Evolutionary conservation across 2,113 vertebrate genomes (phyloP).

Genomic region (Lanius collurio): DNA sequence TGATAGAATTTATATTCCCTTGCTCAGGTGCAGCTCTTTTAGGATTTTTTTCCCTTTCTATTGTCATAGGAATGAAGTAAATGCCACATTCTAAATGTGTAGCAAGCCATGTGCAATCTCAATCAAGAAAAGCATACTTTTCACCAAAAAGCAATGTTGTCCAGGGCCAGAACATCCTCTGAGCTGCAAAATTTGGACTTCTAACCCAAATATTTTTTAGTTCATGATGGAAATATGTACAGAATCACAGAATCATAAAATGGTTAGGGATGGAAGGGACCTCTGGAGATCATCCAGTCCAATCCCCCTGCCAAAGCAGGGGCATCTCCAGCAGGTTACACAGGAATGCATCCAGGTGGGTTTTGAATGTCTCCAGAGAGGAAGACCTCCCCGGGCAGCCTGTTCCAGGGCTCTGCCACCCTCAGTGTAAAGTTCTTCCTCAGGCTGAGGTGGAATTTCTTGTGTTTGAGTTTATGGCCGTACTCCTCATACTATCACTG

Average conservation of each 20-base stretch:
- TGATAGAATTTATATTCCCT: not conserved
- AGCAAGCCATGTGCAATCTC: not conserved
- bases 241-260: not conserved
- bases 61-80: not conserved
- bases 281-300: not conserved
- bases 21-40: not conserved
- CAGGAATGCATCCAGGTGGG: not conserved
- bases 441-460: not conserved
- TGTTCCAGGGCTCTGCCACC: not conserved
- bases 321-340: not conserved
- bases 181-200: not conserved
- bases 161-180: not conserved
- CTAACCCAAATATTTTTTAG: not conserved
- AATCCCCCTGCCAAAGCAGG: no score
- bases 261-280: not conserved
- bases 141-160: fast-evolving
- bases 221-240: not conserved
- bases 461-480: not conserved
- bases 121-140: not conserved
- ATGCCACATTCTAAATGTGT: fast-evolving
- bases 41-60: not conserved
- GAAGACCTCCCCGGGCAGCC: not conserved
- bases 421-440: not conserved
- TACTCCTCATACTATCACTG: not conserved
- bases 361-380: not conserved